These are phyloP conservation scores for Caerostris extrusa DNA, from an alignment of 1,140 invertebrate species.

Conservation along the genomic window DNA sequence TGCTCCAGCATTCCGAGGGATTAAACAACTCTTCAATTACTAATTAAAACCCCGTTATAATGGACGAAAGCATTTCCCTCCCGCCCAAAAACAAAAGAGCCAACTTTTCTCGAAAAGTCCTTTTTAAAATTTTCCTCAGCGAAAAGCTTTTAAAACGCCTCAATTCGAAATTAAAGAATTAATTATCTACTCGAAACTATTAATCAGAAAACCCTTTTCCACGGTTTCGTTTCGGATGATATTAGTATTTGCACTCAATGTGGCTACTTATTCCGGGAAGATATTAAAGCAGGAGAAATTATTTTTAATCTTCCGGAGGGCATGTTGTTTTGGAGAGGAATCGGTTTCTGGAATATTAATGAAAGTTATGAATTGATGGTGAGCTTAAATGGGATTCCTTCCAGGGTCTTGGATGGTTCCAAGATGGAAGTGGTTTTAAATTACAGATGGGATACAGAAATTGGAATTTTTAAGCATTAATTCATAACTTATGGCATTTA, in stretches of 20 bases:
- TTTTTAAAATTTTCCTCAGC: constrained; percentile 2
- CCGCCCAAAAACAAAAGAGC: not conserved
- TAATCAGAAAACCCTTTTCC: constrained; percentile 55
- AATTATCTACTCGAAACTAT: constrained; percentile 52
- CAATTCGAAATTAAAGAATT: constrained; percentile 61
- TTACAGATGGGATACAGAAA: not conserved
- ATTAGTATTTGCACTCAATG: constrained; percentile 6
- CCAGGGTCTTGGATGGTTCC: not conserved
- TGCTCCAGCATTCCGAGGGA: not conserved
- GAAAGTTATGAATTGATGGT: constrained; percentile 43
- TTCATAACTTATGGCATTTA: not conserved
- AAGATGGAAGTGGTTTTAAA: not conserved
- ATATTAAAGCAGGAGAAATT: constrained; percentile 48
- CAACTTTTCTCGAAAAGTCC: constrained; percentile 9
- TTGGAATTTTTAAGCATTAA: not conserved
- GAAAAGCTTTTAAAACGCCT: not conserved
- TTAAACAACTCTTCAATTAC: constrained; percentile 52
- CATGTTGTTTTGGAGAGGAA: not conserved
- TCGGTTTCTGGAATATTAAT: constrained; percentile 32
- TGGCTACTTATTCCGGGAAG: not conserved
- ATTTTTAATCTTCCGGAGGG: constrained; percentile 15
- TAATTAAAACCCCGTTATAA: constrained; percentile 52
- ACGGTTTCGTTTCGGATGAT: not conserved
- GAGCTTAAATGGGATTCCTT: constrained; percentile 14
- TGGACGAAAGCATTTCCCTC: not conserved